A percentile compares a stretch with the other conserved stretches of the same genome.
phyloP scores from a whole-genome alignment of 2,113 vertebrate species.

The Pituophis catenifer region DNA sequence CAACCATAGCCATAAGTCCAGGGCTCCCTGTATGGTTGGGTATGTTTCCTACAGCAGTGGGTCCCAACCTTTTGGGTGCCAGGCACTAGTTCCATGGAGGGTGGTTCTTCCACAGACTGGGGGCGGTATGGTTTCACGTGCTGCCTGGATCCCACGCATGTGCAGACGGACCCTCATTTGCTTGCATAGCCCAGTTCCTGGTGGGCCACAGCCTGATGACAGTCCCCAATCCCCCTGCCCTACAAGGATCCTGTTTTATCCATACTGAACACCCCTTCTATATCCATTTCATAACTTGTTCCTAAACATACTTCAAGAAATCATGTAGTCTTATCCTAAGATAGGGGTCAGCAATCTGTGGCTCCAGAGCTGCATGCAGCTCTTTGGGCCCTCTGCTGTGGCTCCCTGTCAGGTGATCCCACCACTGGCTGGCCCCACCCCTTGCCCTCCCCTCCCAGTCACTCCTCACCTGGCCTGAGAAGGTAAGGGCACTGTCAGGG shows the following conservation, averaged over 20 bases:
- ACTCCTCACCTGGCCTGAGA: too few relatives aligned
- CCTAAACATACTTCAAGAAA: neutral
- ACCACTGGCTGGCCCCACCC: too few relatives aligned
- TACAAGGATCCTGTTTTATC: neutral
- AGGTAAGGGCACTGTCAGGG: too few relatives aligned
- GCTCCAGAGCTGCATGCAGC: too few relatives aligned
- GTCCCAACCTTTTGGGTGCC: neutral
- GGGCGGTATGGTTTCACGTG: too few relatives aligned
- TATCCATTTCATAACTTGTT: neutral
- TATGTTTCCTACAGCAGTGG: neutral
- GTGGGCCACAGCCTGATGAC: neutral
- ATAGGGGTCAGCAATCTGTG: too few relatives aligned
- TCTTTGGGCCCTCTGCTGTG: too few relatives aligned
- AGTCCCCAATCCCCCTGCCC: neutral
- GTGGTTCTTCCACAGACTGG: neutral
- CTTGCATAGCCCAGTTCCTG: neutral
- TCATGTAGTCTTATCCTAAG: neutral
- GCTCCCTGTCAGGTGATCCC: too few relatives aligned
- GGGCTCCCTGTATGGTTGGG: neutral
- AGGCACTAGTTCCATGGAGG: neutral
- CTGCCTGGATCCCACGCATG: neutral
- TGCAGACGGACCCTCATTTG: neutral
- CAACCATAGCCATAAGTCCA: neutral
- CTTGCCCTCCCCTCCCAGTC: too few relatives aligned
- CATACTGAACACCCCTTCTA: neutral